phyloP scores from a whole-genome alignment of 1,140 invertebrate genomes.

The Eupeodes corollae region DNA sequence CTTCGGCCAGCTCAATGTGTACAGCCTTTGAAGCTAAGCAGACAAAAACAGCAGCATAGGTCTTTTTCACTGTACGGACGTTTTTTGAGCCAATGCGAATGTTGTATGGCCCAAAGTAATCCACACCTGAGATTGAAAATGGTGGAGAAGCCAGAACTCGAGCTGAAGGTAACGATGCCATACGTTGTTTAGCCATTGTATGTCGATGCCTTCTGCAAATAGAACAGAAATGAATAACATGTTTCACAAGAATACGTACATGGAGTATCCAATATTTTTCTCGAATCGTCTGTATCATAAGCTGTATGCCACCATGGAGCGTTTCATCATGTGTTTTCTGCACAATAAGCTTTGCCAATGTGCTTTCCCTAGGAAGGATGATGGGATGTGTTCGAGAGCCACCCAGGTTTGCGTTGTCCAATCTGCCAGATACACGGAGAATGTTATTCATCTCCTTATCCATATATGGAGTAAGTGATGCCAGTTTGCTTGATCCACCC shows the following conservation, averaged over 20 bases:
- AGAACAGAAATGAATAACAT: neutral
- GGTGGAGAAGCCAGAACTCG: slow-evolving; percentile 15
- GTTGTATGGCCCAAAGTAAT: slow-evolving; percentile 25
- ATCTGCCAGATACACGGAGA: slow-evolving; percentile 15
- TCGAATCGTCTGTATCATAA: too few relatives aligned
- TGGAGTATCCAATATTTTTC: too few relatives aligned
- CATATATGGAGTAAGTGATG: slow-evolving; percentile 10
- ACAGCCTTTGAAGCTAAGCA: slow-evolving; percentile 18
- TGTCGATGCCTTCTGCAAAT: slow-evolving; percentile 6
- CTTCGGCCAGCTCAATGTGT: slow-evolving; percentile 16
- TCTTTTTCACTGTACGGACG: slow-evolving; percentile 2
- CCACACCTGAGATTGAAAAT: slow-evolving; percentile 20
- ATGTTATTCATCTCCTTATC: slow-evolving; percentile 12
- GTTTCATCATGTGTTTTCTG: too few relatives aligned
- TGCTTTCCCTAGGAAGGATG: too few relatives aligned
- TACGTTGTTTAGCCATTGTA: slow-evolving; percentile 12
- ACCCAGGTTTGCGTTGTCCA: slow-evolving; percentile 6
- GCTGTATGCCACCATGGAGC: too few relatives aligned
- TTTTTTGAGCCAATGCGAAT: too few relatives aligned
- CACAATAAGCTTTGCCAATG: too few relatives aligned
- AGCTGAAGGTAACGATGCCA: slow-evolving; percentile 3
- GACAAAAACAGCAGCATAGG: slow-evolving; percentile 9
- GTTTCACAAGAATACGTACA: too few relatives aligned
- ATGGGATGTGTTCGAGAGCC: too few relatives aligned
- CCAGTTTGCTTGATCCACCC: neutral